phyloP scores from a whole-genome alignment of 2,797 vertebrate species.

The Gambelia wislizenii region DNA sequence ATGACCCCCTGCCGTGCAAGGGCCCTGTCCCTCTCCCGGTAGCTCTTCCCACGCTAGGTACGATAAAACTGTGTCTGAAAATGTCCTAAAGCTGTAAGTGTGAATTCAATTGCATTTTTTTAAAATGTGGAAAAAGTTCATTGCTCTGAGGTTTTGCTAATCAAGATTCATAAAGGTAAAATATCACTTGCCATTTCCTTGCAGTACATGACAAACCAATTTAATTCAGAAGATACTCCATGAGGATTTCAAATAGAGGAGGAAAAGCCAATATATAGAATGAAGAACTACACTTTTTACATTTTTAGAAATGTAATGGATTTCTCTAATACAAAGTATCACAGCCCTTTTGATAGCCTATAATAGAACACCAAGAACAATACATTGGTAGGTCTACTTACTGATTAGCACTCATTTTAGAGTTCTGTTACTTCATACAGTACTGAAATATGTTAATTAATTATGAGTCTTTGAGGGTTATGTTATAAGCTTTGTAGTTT shows the following conservation, averaged over 20 bases:
- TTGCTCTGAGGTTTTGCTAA: conserved; percentile 62
- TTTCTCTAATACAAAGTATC: background rate
- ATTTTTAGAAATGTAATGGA: conserved; percentile 9
- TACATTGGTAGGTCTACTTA: background rate
- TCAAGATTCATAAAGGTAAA: conserved; percentile 67
- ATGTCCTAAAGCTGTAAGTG: conserved; percentile 58
- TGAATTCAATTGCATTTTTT: conserved; percentile 57
- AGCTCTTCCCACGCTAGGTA: too few species aligned
- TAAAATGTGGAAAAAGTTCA: conserved; percentile 33
- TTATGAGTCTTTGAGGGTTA: conserved; percentile 39
- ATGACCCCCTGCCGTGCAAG: too few species aligned
- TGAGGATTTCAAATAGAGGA: conserved; percentile 29
- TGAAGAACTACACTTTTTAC: background rate
- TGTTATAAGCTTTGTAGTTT: conserved; percentile 37
- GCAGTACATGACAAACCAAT: conserved; percentile 54
- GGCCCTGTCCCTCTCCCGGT: too few species aligned
- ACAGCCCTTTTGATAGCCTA: background rate
- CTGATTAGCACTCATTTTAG: conserved; percentile 31
- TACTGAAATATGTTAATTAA: conserved; percentile 38
- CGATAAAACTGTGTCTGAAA: too few species aligned
- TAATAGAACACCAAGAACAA: conserved; percentile 19
- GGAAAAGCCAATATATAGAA: conserved; percentile 6
- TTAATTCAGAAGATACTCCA: conserved; percentile 51
- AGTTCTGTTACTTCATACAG: conserved; percentile 40
- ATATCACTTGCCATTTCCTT: conserved; percentile 59